Conservation (phyloP, 2,888 invertebrate species). For the Chelonus formosanus region DNA sequence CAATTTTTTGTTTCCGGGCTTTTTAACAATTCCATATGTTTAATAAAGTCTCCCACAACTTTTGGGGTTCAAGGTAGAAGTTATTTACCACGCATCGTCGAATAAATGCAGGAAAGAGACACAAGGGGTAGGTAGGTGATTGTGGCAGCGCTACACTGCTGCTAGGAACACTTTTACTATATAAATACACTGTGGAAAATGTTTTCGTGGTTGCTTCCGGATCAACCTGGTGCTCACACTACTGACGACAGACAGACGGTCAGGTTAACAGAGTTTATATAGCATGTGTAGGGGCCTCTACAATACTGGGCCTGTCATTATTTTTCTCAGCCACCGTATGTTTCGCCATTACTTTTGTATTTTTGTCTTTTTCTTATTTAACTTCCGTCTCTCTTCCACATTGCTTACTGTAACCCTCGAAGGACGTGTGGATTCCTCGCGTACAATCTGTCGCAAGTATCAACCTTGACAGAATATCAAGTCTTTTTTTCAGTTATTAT, state of each 20-base stretch:
- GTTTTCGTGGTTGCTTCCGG: slow-evolving; percentile 35
- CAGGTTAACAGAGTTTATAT: not conserved
- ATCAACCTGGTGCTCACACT: slow-evolving; percentile 29
- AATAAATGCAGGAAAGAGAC: slow-evolving; percentile 29
- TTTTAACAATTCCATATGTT: slow-evolving; percentile 12
- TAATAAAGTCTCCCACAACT: not conserved
- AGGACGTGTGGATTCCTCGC: slow-evolving; percentile 45
- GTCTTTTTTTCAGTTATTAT: not conserved
- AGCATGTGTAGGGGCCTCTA: slow-evolving; percentile 3
- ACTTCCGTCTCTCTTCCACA: not conserved
- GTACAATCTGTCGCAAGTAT: slow-evolving; percentile 58
- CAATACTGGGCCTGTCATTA: slow-evolving; percentile 56
- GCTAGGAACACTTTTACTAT: not conserved
- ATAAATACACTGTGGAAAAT: slow-evolving; percentile 27
- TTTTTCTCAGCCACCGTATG: slow-evolving; percentile 61
- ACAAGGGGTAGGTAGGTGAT: slow-evolving; percentile 17
- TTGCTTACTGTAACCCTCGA: slow-evolving; percentile 16
- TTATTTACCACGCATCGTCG: slow-evolving; percentile 36
- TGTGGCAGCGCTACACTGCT: slow-evolving; percentile 26
- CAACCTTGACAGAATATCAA: slow-evolving; percentile 49
- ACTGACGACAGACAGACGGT: slow-evolving; percentile 23
- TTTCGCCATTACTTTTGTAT: slow-evolving; percentile 42
- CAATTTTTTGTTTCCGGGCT: no score
- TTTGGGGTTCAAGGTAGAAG: slow-evolving; percentile 23
- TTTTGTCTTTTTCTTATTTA: slow-evolving; percentile 12